Conservation (phyloP, 2,797 vertebrate species). For the Cuculus canorus region DNA sequence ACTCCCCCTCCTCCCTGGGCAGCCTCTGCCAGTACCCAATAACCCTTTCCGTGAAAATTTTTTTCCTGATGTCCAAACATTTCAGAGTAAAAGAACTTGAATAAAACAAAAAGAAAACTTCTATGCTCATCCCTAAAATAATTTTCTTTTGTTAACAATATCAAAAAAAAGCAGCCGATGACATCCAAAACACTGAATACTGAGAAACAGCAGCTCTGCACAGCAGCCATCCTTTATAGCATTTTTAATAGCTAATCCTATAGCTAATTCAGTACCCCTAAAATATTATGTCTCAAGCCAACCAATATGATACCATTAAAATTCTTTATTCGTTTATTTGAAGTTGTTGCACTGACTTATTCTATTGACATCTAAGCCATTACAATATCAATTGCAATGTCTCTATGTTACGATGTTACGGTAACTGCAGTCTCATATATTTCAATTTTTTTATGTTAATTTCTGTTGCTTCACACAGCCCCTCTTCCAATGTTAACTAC, state of each 20-base stretch:
- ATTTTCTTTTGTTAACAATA: background rate
- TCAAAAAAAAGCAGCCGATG: background rate
- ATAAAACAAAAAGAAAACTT: background rate
- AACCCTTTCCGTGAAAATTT: no score
- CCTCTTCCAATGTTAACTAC: background rate
- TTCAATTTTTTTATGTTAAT: slow-evolving; percentile 48
- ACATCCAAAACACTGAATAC: background rate
- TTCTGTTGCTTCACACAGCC: background rate
- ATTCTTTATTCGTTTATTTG: slow-evolving; percentile 1
- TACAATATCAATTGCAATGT: slow-evolving; percentile 17
- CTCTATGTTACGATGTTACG: background rate
- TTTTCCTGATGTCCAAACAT: no score
- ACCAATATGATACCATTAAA: background rate
- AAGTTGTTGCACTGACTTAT: slow-evolving; percentile 35
- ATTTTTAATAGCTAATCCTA: background rate
- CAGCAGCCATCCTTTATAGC: background rate
- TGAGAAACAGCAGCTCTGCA: background rate
- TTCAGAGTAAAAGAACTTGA: background rate
- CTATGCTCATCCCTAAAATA: background rate
- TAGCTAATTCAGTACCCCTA: background rate
- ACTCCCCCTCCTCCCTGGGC: no score
- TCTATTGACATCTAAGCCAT: slow-evolving; percentile 17
- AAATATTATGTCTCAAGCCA: background rate
- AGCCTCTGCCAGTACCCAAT: no score
- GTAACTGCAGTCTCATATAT: slow-evolving; percentile 4